Conservation (phyloP, 1,140 invertebrate genomes). For the Gerris buenoi region DNA sequence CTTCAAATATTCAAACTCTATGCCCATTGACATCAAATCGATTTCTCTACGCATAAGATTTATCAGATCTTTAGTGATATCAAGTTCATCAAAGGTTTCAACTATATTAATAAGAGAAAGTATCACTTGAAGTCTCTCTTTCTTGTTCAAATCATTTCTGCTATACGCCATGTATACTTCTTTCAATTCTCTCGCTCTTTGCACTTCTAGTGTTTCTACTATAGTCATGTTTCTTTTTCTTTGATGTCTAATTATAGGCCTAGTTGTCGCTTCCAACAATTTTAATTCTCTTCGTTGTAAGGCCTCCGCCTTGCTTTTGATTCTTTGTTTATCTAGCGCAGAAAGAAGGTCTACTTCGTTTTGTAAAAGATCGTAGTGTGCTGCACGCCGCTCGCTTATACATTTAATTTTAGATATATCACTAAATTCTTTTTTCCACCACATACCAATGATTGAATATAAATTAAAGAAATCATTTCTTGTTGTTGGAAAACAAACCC, state of each 20-base stretch:
- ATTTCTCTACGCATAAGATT: not conserved
- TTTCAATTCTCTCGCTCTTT: conserved; percentile 3
- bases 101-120: not conserved
- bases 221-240: not conserved
- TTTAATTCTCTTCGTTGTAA: not conserved
- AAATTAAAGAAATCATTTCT: conserved; percentile 5
- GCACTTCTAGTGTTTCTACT: not conserved
- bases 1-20: not conserved
- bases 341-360: not conserved
- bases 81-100: not conserved
- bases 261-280: not conserved
- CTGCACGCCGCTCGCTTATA: not conserved
- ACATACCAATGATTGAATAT: not conserved
- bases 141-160: not conserved
- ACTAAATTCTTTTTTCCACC: conserved; percentile 3
- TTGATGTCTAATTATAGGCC: not conserved
- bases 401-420: not conserved
- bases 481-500: not conserved
- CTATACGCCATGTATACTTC: not conserved
- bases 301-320: not conserved
- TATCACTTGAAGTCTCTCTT: not conserved
- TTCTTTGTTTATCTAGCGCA: conserved; percentile 2
- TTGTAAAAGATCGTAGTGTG: not conserved
- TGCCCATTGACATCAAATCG: conserved; percentile 2
- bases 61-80: not conserved